Percentiles rank a stretch among this genome's conserved stretches.
Conservation (phyloP, 1,140 invertebrate species). For the Gonatopus flavifemur region DNA sequence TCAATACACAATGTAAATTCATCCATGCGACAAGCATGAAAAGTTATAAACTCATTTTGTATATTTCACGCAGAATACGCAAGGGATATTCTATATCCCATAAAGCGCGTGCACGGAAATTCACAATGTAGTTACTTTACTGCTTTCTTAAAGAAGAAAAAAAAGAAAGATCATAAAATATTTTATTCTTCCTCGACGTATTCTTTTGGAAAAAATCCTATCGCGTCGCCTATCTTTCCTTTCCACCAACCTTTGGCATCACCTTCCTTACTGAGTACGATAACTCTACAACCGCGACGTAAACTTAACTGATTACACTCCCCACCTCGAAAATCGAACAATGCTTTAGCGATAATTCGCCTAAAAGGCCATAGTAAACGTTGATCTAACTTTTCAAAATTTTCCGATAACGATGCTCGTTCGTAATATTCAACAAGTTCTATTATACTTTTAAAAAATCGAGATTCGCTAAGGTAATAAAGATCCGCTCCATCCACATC, state of each 20-base stretch:
- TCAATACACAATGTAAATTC: too few relatives aligned
- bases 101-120: too few relatives aligned
- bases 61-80: too few relatives aligned
- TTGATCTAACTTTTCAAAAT: slow-evolving; percentile 83
- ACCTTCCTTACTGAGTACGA: slow-evolving; percentile 75
- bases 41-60: too few relatives aligned
- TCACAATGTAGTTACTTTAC: too few relatives aligned
- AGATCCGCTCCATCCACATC: slow-evolving; percentile 61
- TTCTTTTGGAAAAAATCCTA: slow-evolving; percentile 69
- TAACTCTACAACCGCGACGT: slow-evolving; percentile 75
- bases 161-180: slow-evolving; percentile 7
- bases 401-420: slow-evolving; percentile 82
- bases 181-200: slow-evolving; percentile 61
- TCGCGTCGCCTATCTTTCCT: slow-evolving; percentile 67
- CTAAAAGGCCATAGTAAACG: slow-evolving; percentile 75
- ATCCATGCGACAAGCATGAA: too few relatives aligned
- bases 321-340: slow-evolving; percentile 73
- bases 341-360: slow-evolving; percentile 71
- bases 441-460: slow-evolving; percentile 86
- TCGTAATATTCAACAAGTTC: slow-evolving; percentile 91
- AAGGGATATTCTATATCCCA: too few relatives aligned
- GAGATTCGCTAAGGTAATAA: slow-evolving; percentile 83
- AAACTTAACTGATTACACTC: slow-evolving; percentile 78
- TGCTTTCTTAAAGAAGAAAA: slow-evolving; percentile 10
- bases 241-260: slow-evolving; percentile 83